Base-by-base conservation (phyloP, 2,113 vertebrate genomes). In the Taurulus bubalis region DNA sequence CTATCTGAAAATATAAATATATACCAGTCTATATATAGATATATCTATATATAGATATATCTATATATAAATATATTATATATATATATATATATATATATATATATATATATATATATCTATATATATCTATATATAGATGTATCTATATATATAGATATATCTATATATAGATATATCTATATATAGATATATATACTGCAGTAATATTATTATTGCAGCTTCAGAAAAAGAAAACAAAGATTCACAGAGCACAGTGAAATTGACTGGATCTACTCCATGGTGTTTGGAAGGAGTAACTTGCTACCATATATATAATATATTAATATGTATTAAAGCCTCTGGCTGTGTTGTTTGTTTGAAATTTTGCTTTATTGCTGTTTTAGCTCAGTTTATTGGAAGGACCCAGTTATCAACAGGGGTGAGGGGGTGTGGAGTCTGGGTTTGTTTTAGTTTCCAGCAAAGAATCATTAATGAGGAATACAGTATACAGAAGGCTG, bases 341-440 rank as follows among this genome's bases (percentile, higher is more conserved):
- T 40, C 20, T 30, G 24, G 16, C 53, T 59, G 16, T 42, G 36
- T 20, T 34, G 16, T 30, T 56, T 22, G 7, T 56, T 58, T 56
- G 24, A 56, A 26, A 18, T 20, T 8, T 10, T 70, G 30, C 11
- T 34, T 38, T 58, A 40, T 12, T 71, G 69, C 15, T 26, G 2
- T 26, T 56, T 40, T 38, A 28, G 32, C 51, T 49, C 42, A 22
- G 65, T 49, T 51, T 51, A 69, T 72, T 42, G 55, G 55, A 59
- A 71, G 5, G 16, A 20, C 9, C 26, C 14, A 34, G 14, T 24
- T n/a, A 47, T 18, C 42, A 49, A 24, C 38, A 30, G 5, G 49
- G 20, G 6, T n/a, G 18, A 60, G 58, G 3, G 32, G 12, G 20
- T 24, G 6, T 28, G 40, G 53, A 26, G 28, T 49, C 30, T 36